These are phyloP conservation scores for Strigops habroptila DNA, from an alignment of 2,113 vertebrate species.

Conservation along the genomic window DNA sequence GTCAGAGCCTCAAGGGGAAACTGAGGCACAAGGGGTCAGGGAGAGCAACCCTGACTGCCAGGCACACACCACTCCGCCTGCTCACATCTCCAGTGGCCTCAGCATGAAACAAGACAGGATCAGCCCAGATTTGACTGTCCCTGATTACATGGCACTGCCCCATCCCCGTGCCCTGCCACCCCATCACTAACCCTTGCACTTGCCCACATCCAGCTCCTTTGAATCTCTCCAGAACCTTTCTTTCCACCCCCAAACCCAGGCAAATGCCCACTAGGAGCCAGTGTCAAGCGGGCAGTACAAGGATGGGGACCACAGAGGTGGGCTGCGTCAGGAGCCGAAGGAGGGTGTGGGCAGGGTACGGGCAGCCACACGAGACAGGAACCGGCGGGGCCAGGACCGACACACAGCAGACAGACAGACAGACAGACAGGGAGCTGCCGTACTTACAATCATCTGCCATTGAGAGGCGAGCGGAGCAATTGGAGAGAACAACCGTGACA, in stretches of 20 bases:
- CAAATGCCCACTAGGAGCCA: not conserved
- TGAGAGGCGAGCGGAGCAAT: constrained; percentile 63
- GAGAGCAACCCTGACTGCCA: not conserved
- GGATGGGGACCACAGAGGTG: constrained; percentile 30
- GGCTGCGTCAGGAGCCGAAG: not conserved
- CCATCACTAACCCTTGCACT: not conserved
- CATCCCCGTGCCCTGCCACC: not conserved
- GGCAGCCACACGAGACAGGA: constrained; percentile 86
- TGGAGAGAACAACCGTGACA: constrained; percentile 57
- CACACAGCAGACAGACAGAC: constrained; percentile 88
- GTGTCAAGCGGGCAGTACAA: constrained; percentile 63
- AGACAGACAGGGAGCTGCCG: constrained; percentile 83
- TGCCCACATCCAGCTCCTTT: not conserved
- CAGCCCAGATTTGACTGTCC: not conserved
- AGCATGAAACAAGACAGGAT: not conserved
- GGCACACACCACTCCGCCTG: not conserved
- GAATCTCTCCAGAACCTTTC: not conserved
- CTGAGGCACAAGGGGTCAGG: not conserved
- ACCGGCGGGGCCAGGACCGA: constrained; percentile 76
- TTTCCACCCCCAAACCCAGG: not conserved
- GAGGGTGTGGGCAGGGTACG: constrained; percentile 1
- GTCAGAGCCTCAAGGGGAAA: not conserved
- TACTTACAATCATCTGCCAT: constrained; percentile 99
- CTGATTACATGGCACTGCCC: not conserved
- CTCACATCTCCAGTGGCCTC: not conserved